Evolutionary conservation across 2,113 vertebrate species (phyloP).

Genomic region (Tragelaphus buxtoni): DNA sequence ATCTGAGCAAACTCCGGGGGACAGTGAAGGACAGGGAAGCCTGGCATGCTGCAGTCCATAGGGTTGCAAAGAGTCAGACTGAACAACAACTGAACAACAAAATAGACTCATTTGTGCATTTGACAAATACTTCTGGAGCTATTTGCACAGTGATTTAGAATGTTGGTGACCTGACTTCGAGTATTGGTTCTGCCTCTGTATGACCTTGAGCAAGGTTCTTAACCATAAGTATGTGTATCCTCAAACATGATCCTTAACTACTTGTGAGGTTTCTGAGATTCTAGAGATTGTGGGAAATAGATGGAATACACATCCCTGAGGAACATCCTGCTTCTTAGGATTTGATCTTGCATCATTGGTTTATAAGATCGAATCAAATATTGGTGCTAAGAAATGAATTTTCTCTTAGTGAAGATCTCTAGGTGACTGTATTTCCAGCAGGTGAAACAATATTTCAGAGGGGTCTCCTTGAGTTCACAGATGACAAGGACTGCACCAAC

Average conservation of each 20-base stretch:
- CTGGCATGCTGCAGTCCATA: background rate
- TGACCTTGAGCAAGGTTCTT: background rate
- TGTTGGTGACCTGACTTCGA: background rate
- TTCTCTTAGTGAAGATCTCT: background rate
- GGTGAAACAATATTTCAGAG: background rate
- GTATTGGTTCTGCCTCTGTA: background rate
- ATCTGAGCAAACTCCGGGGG: background rate
- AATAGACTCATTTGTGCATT: background rate
- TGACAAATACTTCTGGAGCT: background rate
- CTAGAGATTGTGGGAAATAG: background rate
- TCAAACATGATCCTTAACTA: background rate
- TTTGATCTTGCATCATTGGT: background rate
- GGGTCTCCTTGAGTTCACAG: background rate
- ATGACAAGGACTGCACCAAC: background rate
- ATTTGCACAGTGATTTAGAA: background rate
- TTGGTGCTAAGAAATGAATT: background rate
- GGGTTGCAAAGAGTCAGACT: accelerated
- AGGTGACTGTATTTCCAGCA: background rate
- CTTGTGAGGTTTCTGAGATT: background rate
- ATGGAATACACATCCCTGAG: background rate
- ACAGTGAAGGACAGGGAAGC: background rate
- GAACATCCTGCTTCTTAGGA: background rate
- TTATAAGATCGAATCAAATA: background rate
- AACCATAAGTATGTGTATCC: background rate
- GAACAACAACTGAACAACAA: background rate